phyloP scores from a whole-genome alignment of 2,797 vertebrate species.

The Danionella dracula region DNA sequence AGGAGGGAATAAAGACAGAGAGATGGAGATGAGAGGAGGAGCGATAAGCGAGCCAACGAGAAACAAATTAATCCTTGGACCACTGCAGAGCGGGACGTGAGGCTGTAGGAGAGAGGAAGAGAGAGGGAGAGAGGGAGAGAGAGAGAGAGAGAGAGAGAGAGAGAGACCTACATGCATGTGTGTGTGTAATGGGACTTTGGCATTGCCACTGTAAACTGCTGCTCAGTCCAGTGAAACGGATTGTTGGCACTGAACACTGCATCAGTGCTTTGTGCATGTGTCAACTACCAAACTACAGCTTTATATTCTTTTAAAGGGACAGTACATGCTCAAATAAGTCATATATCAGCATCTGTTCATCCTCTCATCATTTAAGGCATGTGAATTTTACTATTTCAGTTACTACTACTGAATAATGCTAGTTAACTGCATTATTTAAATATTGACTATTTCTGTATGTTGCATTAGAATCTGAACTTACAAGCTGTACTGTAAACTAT shows the following conservation, averaged over 20 bases:
- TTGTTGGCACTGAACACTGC: background rate
- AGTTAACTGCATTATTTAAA: too few relatives aligned
- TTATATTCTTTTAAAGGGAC: background rate
- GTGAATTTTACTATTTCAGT: too few relatives aligned
- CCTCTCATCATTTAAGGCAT: too few relatives aligned
- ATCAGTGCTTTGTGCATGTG: background rate
- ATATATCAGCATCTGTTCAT: background rate
- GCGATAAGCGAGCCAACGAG: conserved; percentile 31
- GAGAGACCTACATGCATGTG: conserved; percentile 19
- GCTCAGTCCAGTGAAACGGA: conserved; percentile 7
- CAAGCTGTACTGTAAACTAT: too few relatives aligned
- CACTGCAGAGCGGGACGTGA: conserved; percentile 34
- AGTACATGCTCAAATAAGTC: background rate
- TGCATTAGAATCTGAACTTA: too few relatives aligned
- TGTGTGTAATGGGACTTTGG: conserved; percentile 28
- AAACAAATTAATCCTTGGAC: conserved; percentile 31
- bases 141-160: conserved; percentile 15
- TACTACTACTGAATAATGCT: too few relatives aligned
- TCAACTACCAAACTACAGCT: background rate
- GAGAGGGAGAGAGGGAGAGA: conserved; percentile 10
- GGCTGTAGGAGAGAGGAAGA: background rate
- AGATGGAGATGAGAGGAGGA: conserved; percentile 38
- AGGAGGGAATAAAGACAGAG: conserved; percentile 28
- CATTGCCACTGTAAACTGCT: conserved; percentile 4
- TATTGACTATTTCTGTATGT: too few relatives aligned